Evolutionary conservation across 2,888 invertebrate genomes (phyloP).

Genomic region (Drosophila aldrichi): DNA sequence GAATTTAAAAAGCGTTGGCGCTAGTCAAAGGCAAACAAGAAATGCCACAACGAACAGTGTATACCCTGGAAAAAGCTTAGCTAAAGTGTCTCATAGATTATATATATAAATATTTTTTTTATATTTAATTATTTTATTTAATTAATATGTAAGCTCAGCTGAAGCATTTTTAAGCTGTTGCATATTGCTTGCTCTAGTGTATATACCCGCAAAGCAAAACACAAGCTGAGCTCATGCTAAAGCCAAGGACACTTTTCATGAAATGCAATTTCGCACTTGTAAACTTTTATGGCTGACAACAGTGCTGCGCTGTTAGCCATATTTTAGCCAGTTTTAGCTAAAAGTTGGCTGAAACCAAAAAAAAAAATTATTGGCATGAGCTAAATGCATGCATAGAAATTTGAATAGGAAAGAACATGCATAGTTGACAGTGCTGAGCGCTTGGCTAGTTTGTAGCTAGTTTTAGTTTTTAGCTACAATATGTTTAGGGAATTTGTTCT

Average conservation of each 20-base stretch:
- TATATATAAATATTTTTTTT: background rate
- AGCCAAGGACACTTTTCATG: conserved; percentile 78
- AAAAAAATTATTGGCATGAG: too few relatives aligned
- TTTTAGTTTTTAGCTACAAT: background rate
- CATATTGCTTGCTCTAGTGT: background rate
- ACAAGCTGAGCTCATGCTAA: conserved; percentile 46
- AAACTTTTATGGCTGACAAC: conserved; percentile 74
- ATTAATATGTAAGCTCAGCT: rapidly evolving
- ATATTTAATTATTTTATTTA: background rate
- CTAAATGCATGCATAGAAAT: background rate
- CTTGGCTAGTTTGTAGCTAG: background rate
- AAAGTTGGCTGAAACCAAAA: too few relatives aligned
- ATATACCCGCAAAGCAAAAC: background rate
- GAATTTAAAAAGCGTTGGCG: conserved; percentile 75
- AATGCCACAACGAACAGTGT: background rate
- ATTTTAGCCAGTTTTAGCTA: conserved; percentile 21
- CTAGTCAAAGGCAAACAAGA: conserved; percentile 29
- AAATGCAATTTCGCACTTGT: conserved; percentile 80
- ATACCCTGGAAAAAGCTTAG: background rate
- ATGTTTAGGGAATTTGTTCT: too few relatives aligned
- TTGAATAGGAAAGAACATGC: background rate
- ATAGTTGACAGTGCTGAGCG: background rate
- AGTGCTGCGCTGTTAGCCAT: conserved; percentile 25
- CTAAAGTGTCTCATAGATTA: background rate
- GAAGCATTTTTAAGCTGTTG: background rate